A percentile compares a stretch with the other conserved stretches of the same genome.
Conservation (phyloP, 92 coral and sea anemone species). For the Siderastrea siderea region DNA sequence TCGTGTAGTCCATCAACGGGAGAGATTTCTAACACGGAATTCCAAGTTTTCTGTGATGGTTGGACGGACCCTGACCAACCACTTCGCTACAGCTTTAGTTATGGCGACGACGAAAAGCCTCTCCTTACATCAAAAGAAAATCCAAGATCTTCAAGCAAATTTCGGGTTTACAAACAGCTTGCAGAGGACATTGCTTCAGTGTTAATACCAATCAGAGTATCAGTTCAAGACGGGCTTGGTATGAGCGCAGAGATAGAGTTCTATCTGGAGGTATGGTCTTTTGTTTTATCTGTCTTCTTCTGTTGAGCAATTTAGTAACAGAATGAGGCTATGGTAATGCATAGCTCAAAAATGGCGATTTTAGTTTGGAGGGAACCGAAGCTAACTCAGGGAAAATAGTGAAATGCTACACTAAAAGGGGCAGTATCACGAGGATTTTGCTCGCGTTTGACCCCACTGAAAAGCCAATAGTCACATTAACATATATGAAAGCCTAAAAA, state of each 20-base stretch:
- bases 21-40: conserved; percentile 67
- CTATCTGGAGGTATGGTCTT: conserved; percentile 2
- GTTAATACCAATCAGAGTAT: conserved; percentile 1
- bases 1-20: conserved; percentile 65
- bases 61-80: conserved; percentile 86
- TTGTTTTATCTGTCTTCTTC: not conserved
- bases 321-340: too few species aligned
- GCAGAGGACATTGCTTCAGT: conserved; percentile 1
- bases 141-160: conserved; percentile 18
- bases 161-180: conserved; percentile 13
- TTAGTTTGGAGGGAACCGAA: too few species aligned
- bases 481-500: too few species aligned
- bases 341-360: too few species aligned
- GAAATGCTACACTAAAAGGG: too few species aligned
- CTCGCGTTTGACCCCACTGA: too few species aligned
- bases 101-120: conserved; percentile 38
- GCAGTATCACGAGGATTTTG: too few species aligned
- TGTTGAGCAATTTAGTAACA: too few species aligned
- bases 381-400: too few species aligned
- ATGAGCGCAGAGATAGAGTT: not conserved
- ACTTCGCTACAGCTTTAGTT: conserved; percentile 71
- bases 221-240: conserved; percentile 40
- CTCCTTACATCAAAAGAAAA: conserved; percentile 22
- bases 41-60: conserved; percentile 67
- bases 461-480: too few species aligned